A percentile compares a stretch with the other conserved stretches of the same genome.
Evolutionary conservation across 2,113 vertebrate genomes (phyloP).

Genomic region (Rhinopithecus roxellana): DNA sequence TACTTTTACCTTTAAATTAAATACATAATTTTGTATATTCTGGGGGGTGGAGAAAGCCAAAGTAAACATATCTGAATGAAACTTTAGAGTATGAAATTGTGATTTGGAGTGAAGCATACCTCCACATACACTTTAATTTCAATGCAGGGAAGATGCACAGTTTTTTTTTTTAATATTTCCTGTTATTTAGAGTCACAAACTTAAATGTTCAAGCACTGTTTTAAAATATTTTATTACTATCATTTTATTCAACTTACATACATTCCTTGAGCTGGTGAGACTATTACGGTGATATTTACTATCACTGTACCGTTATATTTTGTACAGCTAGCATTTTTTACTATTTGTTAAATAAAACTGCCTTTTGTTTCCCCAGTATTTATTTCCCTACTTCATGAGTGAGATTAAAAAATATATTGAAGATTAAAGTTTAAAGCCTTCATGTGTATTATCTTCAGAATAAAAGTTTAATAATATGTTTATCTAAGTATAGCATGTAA

Average conservation of each 20-base stretch:
- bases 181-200: neutral
- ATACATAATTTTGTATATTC: neutral
- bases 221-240: neutral
- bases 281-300: neutral
- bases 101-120: neutral
- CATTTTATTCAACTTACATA: neutral
- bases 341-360: neutral
- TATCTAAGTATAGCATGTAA: neutral
- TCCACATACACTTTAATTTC: neutral
- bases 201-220: neutral
- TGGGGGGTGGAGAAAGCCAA: neutral
- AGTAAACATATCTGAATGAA: neutral
- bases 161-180: neutral
- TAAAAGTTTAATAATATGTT: neutral
- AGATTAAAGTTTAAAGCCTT: neutral
- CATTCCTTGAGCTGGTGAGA: neutral
- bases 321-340: neutral
- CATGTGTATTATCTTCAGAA: conserved; percentile 38
- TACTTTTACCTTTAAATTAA: neutral
- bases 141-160: neutral
- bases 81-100: neutral
- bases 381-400: neutral
- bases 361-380: neutral
- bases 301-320: neutral
- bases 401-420: neutral